Evolutionary conservation across 2,888 invertebrate genomes (phyloP), one percentile per base, ranked within the genome.

Genomic region (Mactromeris polynyma): DNA sequence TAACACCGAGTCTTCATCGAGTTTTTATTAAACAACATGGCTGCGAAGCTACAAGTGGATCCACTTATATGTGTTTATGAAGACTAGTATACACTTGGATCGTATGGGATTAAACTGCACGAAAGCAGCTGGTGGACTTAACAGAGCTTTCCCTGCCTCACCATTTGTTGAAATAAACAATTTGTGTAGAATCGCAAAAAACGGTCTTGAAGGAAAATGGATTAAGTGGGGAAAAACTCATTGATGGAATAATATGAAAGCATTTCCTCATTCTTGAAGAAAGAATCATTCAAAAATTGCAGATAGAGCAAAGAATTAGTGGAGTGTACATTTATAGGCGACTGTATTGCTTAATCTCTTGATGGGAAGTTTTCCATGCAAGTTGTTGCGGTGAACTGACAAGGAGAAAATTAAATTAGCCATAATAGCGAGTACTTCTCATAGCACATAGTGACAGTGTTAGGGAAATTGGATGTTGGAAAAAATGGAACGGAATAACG

Each of bases 331-430:
- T 73, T 73, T 73, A 19, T 36, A 73, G 36, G 26, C 58, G 26
- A 64, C 58, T 26, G n/a, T 64, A 26, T 64, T 64, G 58, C 58
- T 64, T 26, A 64, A 64, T 64, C 58, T n/a, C 26, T 64, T 7
- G 26, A 64, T 64, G n/a, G 77, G 4, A 77, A 17, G 21, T 77
- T 77, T 64, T 26, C 58, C 58, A 64, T 64, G 81, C 54, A 81
- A 26, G 21, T 81, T 82, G 36, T 42, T 38, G 40, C 51, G 9
- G 80, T 33, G 11, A 69, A 42, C 73, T 81, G 86, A 73, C 26
- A 21, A 46, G 58, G 42, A 81, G 81, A 73, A 86, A 81, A 86
- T 86, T 81, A 81, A 81, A 86, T 86, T 81, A 81, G 38, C 73
- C n/a, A 38, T 64, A 86, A 31, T 33, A 33, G 54, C 21, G 14